phyloP scores from a whole-genome alignment of 2,113 vertebrate species.

The Tricholaema leucomelas region DNA sequence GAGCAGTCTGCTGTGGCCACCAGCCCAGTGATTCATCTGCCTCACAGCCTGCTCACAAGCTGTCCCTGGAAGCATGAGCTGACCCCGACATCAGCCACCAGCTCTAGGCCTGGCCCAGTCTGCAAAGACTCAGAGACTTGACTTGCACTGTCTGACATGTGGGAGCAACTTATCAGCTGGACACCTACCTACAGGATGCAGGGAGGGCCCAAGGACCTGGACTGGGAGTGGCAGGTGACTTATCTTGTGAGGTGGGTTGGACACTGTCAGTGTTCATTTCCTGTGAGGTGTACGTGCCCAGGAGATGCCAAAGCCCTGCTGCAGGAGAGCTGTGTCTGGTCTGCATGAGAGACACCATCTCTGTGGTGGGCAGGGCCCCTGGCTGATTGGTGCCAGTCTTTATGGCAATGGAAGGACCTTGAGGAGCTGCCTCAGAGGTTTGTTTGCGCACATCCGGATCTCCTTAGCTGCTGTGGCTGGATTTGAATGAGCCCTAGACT shows the following conservation, averaged over 20 bases:
- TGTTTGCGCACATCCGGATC: fast-evolving
- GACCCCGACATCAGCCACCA: fast-evolving
- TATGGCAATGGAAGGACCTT: neutral
- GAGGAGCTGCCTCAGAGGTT: neutral
- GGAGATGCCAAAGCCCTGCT: neutral
- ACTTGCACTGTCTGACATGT: fast-evolving
- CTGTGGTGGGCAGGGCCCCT: neutral
- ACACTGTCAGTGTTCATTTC: fast-evolving
- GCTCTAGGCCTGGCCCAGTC: neutral
- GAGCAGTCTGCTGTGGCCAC: neutral
- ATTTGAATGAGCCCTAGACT: neutral
- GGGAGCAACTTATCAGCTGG: neutral
- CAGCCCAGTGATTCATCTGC: neutral
- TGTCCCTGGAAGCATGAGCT: neutral
- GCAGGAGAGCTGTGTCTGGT: neutral
- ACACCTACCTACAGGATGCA: too few species aligned
- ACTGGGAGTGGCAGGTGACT: neutral
- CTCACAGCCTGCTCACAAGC: neutral
- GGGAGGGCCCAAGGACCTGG: neutral
- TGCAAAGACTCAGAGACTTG: neutral
- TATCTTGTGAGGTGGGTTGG: neutral
- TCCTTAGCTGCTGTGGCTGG: neutral
- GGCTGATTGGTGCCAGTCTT: neutral
- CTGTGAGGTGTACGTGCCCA: neutral
- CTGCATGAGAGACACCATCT: neutral